Evolutionary conservation across 2,888 invertebrate genomes (phyloP), one percentile per base, ranked within the genome.

Genomic region (Ernsta delagoae): DNA sequence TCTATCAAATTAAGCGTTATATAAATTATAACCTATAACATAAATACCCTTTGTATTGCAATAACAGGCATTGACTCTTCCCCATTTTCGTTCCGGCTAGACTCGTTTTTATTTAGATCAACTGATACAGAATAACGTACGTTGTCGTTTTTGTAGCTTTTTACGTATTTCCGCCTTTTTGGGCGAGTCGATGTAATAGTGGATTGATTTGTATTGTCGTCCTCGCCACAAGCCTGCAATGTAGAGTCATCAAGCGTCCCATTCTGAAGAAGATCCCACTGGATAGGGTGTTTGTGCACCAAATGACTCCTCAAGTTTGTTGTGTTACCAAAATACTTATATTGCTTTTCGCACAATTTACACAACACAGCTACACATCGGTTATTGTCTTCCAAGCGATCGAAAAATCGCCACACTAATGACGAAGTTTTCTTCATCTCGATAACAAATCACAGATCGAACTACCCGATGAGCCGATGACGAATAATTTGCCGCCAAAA

Each of bases 311-410:
- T 83, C 60, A 92, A 79, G 77, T 93, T 93, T 1, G 93, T 92
- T 4, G 93, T 93, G 77, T 92, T 93, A 63, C 93, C 92, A 73
- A 91, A 92, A 79, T 85, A 93, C 79, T 92, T 93, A 74, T 92
- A 92, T 71, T 90, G 87, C 67, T 83, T 82, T 72, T 91, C 92
- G 82, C 93, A 93, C 75, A 93, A 83, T 86, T 92, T 91, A 80
- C 93, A 93, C 85, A 90, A 75, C 74, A 93, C 92, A 57, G 86
- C 83, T 11, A 86, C 79, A 76, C 90, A 89, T 80, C 90, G 82
- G 31, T 85, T 82, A 75, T 86, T 82, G 70, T 88, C 80, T 78
- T 84, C 80, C 54, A 92, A 71, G 36, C 91, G 88, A 73, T 92
- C 92, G 74, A 91, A 93, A 78, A 92, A 92, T 74, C 85, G 85